Evolutionary conservation across 2,888 invertebrate species (phyloP), one percentile per base, ranked within the genome.

Genomic region (Toxonevra muliebris): DNA sequence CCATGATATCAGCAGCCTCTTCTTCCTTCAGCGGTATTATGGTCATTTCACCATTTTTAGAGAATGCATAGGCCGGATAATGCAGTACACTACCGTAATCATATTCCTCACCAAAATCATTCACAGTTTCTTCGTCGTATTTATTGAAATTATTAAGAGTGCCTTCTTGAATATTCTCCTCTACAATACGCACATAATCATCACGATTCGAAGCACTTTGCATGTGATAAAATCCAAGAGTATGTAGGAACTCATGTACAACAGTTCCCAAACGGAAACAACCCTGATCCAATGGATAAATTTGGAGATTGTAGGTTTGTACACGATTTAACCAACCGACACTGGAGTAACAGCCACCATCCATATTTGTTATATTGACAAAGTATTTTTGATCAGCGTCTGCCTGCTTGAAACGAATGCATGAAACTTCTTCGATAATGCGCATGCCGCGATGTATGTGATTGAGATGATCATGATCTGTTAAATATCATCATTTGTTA

Each of bases 71-170:
- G 20, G 88, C 87, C 0, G 91, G 89, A 80, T 93, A 94, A 77
- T 94, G 93, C 92, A 94, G 90, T 1, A 94, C 91, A 73, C 93
- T 93, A 73, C 89, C 88, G 80, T 91, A 93, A 81, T 94, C 93
- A 76, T 93, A 94, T 0, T 87, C 84, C 61, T 92, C 87, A 1
- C 90, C 91, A 77, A 87, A 93, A 52, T 88, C 89, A 61, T 89
- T 86, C 0, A 90, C 87, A 15, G 83, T 85, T 2, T 85, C 82
- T 5, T 85, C 79, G 30, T 87, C 86, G 0, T 90, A 88, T 80
- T 92, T 93, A 66, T 88, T 87, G 80, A 93, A 94, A 84, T 93
- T 93, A 61, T 84, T 84, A 75, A 89, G 87, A 9, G 88, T 87
- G 1, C 90, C 92, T 87, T 80, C 66, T 79, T 80, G 13, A 15